Conservation (phyloP, 2,888 invertebrate species). For the Perithous albicinctus region DNA sequence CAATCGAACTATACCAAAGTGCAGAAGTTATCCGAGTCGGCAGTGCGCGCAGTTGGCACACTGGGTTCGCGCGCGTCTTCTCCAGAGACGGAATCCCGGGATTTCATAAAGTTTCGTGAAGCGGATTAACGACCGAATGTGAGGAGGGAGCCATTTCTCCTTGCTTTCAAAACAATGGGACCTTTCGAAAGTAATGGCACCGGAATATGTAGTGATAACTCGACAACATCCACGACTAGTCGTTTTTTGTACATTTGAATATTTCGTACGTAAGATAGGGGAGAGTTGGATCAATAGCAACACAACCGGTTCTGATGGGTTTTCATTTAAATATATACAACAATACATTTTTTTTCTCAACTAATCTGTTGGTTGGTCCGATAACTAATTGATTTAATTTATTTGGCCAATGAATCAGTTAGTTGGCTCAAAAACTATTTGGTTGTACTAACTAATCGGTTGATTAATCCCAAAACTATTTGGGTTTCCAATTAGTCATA, state of each 20-base stretch:
- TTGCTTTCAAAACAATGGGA: conserved; percentile 36
- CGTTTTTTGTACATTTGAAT: background rate
- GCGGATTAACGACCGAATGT: conserved; percentile 50
- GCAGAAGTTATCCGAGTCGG: conserved; percentile 37
- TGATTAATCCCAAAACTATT: too few species aligned
- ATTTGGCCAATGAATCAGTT: too few species aligned
- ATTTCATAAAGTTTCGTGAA: conserved; percentile 42
- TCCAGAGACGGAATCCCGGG: conserved; percentile 6
- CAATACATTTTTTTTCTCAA: too few species aligned
- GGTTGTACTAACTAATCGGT: too few species aligned
- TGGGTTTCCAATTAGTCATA: too few species aligned
- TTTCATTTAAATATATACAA: too few species aligned
- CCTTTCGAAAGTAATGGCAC: conserved; percentile 15
- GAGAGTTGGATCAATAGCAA: too few species aligned
- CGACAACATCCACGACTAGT: background rate
- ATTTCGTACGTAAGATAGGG: too few species aligned
- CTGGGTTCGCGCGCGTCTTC: conserved; percentile 1
- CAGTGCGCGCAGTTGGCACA: conserved; percentile 20
- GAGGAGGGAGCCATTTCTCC: conserved; percentile 1
- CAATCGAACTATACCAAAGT: conserved; percentile 47
- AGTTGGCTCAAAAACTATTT: too few species aligned
- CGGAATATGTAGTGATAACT: background rate
- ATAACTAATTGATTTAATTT: too few species aligned
- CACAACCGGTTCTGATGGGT: too few species aligned
- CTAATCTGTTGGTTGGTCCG: too few species aligned